Conservation (phyloP, 2,888 invertebrate genomes). For the Osmoderma eremita region DNA sequence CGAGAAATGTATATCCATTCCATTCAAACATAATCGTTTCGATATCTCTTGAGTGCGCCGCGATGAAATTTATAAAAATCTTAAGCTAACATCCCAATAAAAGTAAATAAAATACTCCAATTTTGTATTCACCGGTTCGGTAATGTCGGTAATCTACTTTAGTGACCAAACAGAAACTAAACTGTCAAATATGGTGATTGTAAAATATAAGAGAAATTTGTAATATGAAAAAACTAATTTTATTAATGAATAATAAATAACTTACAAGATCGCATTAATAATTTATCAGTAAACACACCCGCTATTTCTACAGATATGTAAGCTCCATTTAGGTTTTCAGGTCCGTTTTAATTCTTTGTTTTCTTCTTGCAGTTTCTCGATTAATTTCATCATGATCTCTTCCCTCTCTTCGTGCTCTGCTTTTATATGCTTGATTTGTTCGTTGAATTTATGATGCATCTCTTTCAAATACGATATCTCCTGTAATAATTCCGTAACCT, state of each 20-base stretch:
- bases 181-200: too few relatives aligned
- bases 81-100: not conserved
- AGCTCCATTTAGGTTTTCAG: not conserved
- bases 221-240: too few relatives aligned
- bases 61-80: not conserved
- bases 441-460: conserved; percentile 26
- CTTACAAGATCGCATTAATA: too few relatives aligned
- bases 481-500: conserved; percentile 23
- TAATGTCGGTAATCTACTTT: conserved; percentile 4
- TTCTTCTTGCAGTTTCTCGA: conserved; percentile 38
- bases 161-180: not conserved
- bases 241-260: too few relatives aligned
- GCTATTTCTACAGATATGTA: too few relatives aligned
- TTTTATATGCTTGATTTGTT: conserved; percentile 21
- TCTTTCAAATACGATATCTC: conserved; percentile 29
- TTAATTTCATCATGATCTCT: conserved; percentile 39
- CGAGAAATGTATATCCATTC: conserved; percentile 60
- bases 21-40: conserved; percentile 30
- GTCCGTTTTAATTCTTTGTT: conserved; percentile 35
- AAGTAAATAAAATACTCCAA: not conserved
- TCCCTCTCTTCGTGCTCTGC: conserved; percentile 32
- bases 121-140: not conserved
- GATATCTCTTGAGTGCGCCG: not conserved
- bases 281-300: too few relatives aligned
- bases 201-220: too few relatives aligned